These are phyloP conservation scores for Isotomurus palustris DNA, from an alignment of 2,888 invertebrate species.

Conservation along the genomic window DNA sequence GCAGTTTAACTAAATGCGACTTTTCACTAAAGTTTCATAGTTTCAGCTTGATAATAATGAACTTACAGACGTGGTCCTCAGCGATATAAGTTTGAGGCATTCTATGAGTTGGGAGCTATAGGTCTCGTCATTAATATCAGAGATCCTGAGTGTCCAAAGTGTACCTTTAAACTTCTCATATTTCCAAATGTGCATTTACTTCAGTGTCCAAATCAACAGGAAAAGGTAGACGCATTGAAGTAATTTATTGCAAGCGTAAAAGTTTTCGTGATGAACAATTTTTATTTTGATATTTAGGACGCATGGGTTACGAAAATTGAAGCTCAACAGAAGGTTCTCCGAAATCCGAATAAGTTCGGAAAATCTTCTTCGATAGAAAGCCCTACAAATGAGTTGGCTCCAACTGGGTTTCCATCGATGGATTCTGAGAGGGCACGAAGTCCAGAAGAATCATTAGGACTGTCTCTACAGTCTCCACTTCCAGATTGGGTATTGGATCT, in stretches of 20 bases:
- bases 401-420: conserved; percentile 48
- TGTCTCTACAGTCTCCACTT: conserved; percentile 31
- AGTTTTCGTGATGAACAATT: neutral
- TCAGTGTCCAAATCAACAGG: conserved; percentile 46
- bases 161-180: conserved; percentile 89
- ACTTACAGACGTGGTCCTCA: conserved; percentile 62
- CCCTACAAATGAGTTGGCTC: conserved; percentile 54
- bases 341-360: conserved; percentile 38
- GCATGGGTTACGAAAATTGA: conserved; percentile 44
- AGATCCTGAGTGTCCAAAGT: conserved; percentile 81
- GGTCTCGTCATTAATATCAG: conserved; percentile 85
- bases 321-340: conserved; percentile 42
- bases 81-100: conserved; percentile 75
- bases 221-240: conserved; percentile 34
- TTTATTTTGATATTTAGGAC: conserved; percentile 28
- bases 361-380: conserved; percentile 34
- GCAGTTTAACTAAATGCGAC: neutral
- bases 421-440: conserved; percentile 48
- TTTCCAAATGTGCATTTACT: conserved; percentile 60
- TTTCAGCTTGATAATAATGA: neutral
- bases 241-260: neutral
- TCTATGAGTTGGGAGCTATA: conserved; percentile 79
- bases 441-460: conserved; percentile 41
- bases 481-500: conserved; percentile 86
- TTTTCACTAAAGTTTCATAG: neutral